Evolutionary conservation across 1,140 invertebrate species (phyloP), one percentile per base, ranked within the genome.

Genomic region (Drosophila erecta): DNA sequence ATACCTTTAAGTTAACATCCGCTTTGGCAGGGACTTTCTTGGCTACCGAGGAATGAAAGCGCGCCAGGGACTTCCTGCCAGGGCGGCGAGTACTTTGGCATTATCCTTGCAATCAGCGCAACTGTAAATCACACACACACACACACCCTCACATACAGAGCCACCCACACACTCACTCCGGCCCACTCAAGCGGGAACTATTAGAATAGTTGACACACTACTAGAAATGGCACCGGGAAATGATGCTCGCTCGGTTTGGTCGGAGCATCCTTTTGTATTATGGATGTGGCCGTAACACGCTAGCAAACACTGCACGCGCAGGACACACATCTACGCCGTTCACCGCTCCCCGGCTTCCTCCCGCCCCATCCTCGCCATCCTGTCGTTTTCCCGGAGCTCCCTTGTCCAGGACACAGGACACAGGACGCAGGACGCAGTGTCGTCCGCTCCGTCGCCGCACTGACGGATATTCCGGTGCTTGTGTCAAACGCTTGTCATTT

Each of bases 1-100:
- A 87, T 89, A 87, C 76, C 84, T 89, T 87, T 89, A 87, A 87
- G 83, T 89, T 89, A 79, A 87, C 83, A 87, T 87, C 83, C 83
- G 83, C 79, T 79, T 89, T 81, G 83, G 76, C 66, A 83, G 66
- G 55, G 66, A 64, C 79, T 59, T 83, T 51, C 76, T 43, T 20
- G 47, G 47, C 17, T 10, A 35, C 57, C 37, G 10, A 38, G 37
- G 43, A 59, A 53, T 51, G 37, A 40, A 47, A 60, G 55, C 33
- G 15, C 35, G 40, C 27, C 35, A 37, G 44, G 53, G 57, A 70
- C 76, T 70, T 85, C 78, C 69, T 54, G 53, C 54, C 33, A 14
- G 53, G 8, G 43, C 20, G 50, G 40, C 47, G 24, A 76, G 74
- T 61, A 43, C 54, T 78, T 53, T 80, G 41, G 79, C 66, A 87